Conservation (phyloP, 2,888 invertebrate genomes). For the Pristionchus japonicus region DNA sequence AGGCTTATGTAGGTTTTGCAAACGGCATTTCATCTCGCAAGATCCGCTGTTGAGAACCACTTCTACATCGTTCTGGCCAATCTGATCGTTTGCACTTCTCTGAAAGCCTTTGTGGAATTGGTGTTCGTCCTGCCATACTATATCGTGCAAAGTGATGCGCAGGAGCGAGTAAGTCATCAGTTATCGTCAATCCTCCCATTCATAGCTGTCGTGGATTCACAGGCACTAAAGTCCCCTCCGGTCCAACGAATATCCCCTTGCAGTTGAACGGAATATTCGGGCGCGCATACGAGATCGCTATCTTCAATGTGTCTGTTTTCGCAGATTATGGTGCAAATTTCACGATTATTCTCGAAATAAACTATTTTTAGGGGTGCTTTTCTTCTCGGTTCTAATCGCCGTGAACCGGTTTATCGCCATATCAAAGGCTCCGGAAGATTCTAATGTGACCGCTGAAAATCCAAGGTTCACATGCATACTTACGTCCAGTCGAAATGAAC, state of each 20-base stretch:
- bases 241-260: too few relatives aligned
- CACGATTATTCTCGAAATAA: too few relatives aligned
- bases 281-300: background rate
- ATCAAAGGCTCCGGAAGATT: background rate
- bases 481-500: too few relatives aligned
- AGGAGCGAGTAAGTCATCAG: background rate
- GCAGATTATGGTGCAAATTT: slow-evolving; percentile 11
- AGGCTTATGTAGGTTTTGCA: background rate
- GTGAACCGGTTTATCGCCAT: background rate
- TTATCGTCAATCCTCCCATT: too few relatives aligned
- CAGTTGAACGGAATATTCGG: too few relatives aligned
- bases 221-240: too few relatives aligned
- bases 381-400: background rate
- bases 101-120: background rate
- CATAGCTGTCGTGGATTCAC: too few relatives aligned
- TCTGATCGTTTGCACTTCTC: background rate
- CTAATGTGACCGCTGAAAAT: background rate
- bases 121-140: background rate
- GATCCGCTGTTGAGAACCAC: background rate
- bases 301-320: background rate
- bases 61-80: background rate
- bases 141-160: background rate
- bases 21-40: background rate
- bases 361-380: background rate
- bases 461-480: background rate